Conservation (phyloP, 2,888 invertebrate genomes). For the Eupeodes luniger region DNA sequence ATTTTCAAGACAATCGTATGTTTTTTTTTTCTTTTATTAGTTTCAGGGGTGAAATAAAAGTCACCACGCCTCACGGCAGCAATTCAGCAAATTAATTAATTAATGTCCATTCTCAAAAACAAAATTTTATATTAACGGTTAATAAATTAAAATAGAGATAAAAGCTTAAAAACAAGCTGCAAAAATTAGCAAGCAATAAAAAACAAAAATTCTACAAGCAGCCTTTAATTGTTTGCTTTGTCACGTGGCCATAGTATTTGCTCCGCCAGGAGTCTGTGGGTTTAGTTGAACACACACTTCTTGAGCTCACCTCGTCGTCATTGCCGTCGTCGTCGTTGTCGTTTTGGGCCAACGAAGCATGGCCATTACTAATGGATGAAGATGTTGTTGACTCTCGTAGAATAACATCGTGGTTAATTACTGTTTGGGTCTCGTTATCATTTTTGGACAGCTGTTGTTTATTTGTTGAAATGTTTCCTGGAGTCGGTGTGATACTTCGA, state of each 20-base stretch:
- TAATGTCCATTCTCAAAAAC: conserved; percentile 2
- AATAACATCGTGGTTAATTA: conserved; percentile 37
- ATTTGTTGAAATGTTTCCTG: conserved; percentile 73
- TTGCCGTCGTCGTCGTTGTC: conserved; percentile 15
- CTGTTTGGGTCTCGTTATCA: conserved; percentile 23
- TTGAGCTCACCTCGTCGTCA: conserved; percentile 77
- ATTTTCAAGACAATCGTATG: conserved; percentile 25
- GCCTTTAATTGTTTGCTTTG: conserved; percentile 86
- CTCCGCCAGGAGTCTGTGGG: conserved; percentile 84
- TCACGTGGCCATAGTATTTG: conserved; percentile 85
- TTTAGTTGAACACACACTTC: conserved; percentile 76
- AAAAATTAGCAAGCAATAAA: conserved; percentile 31
- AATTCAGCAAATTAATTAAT: conserved; percentile 14
- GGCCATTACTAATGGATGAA: conserved; percentile 10
- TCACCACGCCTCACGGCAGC: neutral
- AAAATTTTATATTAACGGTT: conserved; percentile 29
- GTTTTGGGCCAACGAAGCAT: conserved; percentile 14
- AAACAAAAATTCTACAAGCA: conserved; percentile 82
- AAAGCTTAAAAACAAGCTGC: conserved; percentile 17
- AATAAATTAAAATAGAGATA: conserved; percentile 54
- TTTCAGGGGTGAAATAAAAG: conserved; percentile 47
- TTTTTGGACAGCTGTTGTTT: neutral
- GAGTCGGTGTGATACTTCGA: conserved; percentile 82
- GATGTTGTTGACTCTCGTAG: conserved; percentile 31
- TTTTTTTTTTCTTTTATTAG: conserved; percentile 30